phyloP scores from a whole-genome alignment of 1,140 invertebrate species.

The Plectrocnemia conspersa region DNA sequence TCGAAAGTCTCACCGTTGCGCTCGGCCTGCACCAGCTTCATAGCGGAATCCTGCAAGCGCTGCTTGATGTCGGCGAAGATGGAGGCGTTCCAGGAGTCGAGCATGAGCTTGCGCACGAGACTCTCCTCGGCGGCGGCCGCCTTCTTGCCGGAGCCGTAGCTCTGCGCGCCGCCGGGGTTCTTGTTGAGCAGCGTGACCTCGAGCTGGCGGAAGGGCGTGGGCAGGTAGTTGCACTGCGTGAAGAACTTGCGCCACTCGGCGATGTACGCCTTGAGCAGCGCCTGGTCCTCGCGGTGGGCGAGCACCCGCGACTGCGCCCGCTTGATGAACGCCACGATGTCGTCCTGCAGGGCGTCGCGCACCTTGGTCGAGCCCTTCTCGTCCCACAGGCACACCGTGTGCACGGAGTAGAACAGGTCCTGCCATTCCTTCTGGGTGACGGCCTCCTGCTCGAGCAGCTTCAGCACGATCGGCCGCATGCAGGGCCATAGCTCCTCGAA shows the following conservation, averaged over 20 bases:
- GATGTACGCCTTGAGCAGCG: constrained; percentile 92
- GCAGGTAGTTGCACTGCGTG: constrained; percentile 93
- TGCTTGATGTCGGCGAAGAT: constrained; percentile 96
- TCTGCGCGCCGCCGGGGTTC: constrained; percentile 43
- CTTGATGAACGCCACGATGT: constrained; percentile 92
- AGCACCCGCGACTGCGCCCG: constrained; percentile 87
- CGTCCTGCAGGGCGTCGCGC: constrained; percentile 81
- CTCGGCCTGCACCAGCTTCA: constrained; percentile 95
- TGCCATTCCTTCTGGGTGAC: constrained; percentile 96
- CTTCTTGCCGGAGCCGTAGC: constrained; percentile 57
- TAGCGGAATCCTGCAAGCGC: constrained; percentile 90
- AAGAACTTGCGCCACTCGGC: constrained; percentile 97
- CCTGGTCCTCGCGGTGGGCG: constrained; percentile 89
- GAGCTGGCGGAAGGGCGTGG: constrained; percentile 90
- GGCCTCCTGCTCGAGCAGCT: constrained; percentile 86
- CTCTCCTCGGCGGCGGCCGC: constrained; percentile 79
- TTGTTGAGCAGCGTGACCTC: constrained; percentile 69
- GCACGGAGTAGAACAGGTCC: constrained; percentile 92
- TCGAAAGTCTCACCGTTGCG: constrained; percentile 97
- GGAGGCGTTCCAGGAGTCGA: constrained; percentile 96
- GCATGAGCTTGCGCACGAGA: constrained; percentile 90
- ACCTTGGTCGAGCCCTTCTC: constrained; percentile 89
- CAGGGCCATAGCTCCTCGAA: constrained; percentile 95
- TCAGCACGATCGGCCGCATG: constrained; percentile 90
- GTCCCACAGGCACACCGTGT: constrained; percentile 93